phyloP scores from a whole-genome alignment of 2,888 invertebrate species.

The Diarsia mendica region DNA sequence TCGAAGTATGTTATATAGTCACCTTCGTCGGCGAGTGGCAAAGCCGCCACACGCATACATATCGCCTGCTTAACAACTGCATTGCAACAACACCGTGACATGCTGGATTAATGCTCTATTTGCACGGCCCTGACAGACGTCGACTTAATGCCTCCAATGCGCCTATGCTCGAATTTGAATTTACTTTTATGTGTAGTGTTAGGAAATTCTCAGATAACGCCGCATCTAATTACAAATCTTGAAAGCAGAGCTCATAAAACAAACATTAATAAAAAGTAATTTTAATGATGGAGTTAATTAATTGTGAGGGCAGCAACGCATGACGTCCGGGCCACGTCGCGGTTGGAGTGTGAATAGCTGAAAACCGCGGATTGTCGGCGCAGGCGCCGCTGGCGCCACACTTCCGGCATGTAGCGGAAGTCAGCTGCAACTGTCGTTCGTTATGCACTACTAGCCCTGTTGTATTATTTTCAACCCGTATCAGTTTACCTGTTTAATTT shows the following conservation, averaged over 20 bases:
- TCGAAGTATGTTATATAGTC: slow-evolving; percentile 66
- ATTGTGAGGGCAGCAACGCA: slow-evolving; percentile 72
- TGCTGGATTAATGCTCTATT: slow-evolving; percentile 79
- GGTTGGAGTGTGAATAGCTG: slow-evolving; percentile 76
- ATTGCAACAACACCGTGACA: slow-evolving; percentile 81
- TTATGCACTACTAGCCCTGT: slow-evolving; percentile 82
- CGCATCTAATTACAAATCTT: slow-evolving; percentile 28
- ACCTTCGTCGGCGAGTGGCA: slow-evolving; percentile 72
- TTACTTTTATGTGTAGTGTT: slow-evolving; percentile 40
- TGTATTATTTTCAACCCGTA: slow-evolving; percentile 76
- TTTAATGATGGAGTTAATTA: slow-evolving; percentile 69
- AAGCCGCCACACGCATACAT: slow-evolving; percentile 79
- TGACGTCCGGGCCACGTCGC: slow-evolving; percentile 80
- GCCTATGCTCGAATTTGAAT: slow-evolving; percentile 65
- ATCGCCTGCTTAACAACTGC: slow-evolving; percentile 81
- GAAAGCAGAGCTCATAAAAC: slow-evolving; percentile 41
- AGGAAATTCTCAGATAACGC: slow-evolving; percentile 29
- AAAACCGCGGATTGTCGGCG: slow-evolving; percentile 77
- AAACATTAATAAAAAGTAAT: slow-evolving; percentile 45
- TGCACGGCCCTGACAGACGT: slow-evolving; percentile 73
- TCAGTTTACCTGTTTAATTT: slow-evolving; percentile 77
- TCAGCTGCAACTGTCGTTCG: slow-evolving; percentile 85
- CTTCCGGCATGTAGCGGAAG: slow-evolving; percentile 85
- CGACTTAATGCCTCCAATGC: slow-evolving; percentile 66
- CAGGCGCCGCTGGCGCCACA: slow-evolving; percentile 84